These are phyloP conservation scores for Microcaecilia unicolor DNA, from an alignment of 2,797 vertebrate species.

Conservation along the genomic window DNA sequence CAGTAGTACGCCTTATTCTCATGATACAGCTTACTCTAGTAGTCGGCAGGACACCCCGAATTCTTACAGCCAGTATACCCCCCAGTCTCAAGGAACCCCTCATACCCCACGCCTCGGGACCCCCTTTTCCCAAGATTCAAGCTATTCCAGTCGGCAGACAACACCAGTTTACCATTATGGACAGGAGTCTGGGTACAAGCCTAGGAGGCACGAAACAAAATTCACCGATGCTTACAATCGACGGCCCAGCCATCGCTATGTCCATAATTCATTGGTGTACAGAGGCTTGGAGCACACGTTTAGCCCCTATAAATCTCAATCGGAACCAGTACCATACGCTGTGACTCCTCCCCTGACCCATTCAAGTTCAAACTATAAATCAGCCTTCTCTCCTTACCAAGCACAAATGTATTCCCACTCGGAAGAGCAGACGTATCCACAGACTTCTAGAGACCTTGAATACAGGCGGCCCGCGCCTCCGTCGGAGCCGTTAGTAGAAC, in stretches of 20 bases:
- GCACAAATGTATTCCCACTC: constrained; percentile 62
- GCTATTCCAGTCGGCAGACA: constrained; percentile 86
- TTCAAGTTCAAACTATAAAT: constrained; percentile 64
- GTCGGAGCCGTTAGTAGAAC: constrained; percentile 32
- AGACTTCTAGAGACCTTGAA: constrained; percentile 61
- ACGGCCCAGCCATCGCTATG: constrained; percentile 82
- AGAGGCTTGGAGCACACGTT: constrained; percentile 53
- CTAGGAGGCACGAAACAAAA: constrained; percentile 81
- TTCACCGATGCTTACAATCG: constrained; percentile 94
- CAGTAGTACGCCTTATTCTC: constrained; percentile 81
- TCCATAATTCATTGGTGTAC: constrained; percentile 65
- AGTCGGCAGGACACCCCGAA: constrained; percentile 87
- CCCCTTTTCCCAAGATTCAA: constrained; percentile 93
- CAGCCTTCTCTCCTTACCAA: constrained; percentile 86
- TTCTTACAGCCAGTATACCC: constrained; percentile 79
- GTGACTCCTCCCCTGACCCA: constrained; percentile 66
- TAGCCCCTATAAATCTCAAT: constrained; percentile 50
- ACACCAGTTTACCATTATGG: constrained; percentile 82
- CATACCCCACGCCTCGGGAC: constrained; percentile 85
- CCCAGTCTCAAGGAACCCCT: constrained; percentile 84
- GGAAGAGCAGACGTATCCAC: constrained; percentile 43
- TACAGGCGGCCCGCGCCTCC: constrained; percentile 68
- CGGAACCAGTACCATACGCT: constrained; percentile 63
- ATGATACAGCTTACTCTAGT: constrained; percentile 93
- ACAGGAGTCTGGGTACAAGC: constrained; percentile 76